Conservation (phyloP, 2,888 invertebrate species). For the Oxystoma pomonae region DNA sequence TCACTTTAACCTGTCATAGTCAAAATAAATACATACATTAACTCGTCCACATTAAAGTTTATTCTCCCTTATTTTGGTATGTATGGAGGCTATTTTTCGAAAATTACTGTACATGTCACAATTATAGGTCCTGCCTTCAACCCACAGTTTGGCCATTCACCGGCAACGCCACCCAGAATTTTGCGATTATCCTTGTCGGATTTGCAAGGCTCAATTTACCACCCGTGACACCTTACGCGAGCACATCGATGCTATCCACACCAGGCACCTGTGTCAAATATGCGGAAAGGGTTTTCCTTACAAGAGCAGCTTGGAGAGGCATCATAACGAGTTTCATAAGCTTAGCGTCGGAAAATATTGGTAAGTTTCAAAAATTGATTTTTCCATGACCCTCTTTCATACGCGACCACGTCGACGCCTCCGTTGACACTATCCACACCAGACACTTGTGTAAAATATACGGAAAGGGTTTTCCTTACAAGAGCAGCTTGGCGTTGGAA, state of each 20-base stretch:
- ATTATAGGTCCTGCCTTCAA: background rate
- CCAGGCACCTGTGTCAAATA: constrained; percentile 20
- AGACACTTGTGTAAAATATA: constrained; percentile 21
- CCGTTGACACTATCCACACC: constrained; percentile 18
- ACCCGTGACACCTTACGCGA: constrained; percentile 6
- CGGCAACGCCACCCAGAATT: constrained; percentile 1
- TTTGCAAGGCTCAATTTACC: constrained; percentile 3
- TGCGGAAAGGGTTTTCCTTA: constrained; percentile 23
- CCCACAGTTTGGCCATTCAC: background rate
- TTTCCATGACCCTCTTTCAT: too few species aligned
- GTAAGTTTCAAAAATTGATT: background rate
- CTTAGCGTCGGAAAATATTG: background rate
- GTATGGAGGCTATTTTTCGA: too few species aligned
- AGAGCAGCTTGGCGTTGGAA: background rate
- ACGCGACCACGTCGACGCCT: too few species aligned
- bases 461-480: constrained; percentile 21
- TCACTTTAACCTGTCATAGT: too few species aligned
- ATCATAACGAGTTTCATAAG: background rate
- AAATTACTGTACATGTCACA: too few species aligned
- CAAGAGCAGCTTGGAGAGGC: background rate
- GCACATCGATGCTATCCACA: constrained; percentile 20
- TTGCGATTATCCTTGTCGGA: background rate
- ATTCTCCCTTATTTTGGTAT: too few species aligned
- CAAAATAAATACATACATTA: too few species aligned
- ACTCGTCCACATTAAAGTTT: too few species aligned